These are phyloP conservation scores for Drosophila truncata DNA, from an alignment of 1,140 invertebrate genomes.

Conservation along the genomic window DNA sequence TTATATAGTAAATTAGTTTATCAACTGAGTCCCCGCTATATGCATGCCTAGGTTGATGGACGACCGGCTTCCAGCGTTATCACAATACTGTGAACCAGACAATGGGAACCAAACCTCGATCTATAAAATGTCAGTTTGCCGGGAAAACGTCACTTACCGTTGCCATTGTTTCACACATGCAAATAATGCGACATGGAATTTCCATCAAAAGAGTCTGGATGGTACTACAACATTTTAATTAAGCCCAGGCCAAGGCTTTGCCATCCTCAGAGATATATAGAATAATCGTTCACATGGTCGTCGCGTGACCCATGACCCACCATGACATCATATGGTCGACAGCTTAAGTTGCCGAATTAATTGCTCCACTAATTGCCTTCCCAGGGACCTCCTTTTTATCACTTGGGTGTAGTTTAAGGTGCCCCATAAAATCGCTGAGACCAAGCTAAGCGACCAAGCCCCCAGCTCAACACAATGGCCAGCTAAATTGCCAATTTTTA, in stretches of 20 bases:
- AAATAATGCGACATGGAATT: constrained; percentile 53
- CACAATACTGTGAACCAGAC: constrained; percentile 59
- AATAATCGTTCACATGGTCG: constrained; percentile 38
- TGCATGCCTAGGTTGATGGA: constrained; percentile 22
- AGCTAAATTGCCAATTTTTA: constrained; percentile 72
- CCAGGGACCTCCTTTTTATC: constrained; percentile 63
- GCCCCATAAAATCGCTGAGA: constrained; percentile 39
- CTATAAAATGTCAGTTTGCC: constrained; percentile 44
- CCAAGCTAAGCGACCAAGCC: constrained; percentile 26
- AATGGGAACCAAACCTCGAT: constrained; percentile 48
- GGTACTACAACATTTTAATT: constrained; percentile 14
- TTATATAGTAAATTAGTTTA: constrained; percentile 27
- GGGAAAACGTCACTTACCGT: constrained; percentile 15
- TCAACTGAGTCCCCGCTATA: constrained; percentile 15
- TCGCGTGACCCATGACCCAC: constrained; percentile 43
- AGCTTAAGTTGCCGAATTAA: constrained; percentile 62
- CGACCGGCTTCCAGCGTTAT: constrained; percentile 19
- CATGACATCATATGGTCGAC: constrained; percentile 62
- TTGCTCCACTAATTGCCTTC: constrained; percentile 66
- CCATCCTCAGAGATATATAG: constrained; percentile 26
- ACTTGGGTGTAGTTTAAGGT: constrained; percentile 60
- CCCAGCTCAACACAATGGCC: constrained; percentile 37
- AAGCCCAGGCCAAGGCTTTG: constrained; percentile 12
- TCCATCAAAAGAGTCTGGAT: constrained; percentile 33
- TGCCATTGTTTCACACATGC: constrained; percentile 65